phyloP scores from a whole-genome alignment of 2,888 invertebrate species.

The Cerastis leucographa region DNA sequence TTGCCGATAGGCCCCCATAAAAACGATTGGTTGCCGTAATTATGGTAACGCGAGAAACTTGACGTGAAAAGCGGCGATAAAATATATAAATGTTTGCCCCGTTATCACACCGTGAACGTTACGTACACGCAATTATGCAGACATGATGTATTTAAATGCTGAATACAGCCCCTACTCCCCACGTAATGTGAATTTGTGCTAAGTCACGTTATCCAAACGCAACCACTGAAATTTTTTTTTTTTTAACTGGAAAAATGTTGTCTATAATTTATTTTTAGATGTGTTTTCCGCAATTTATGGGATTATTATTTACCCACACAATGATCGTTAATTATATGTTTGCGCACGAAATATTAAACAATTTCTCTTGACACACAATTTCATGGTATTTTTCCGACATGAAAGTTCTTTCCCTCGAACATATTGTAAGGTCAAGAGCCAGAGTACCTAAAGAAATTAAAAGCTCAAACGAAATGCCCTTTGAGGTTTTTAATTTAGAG shows the following conservation, averaged over 20 bases:
- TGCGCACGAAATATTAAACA: constrained; percentile 28
- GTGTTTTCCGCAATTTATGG: constrained; percentile 42
- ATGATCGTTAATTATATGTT: constrained; percentile 45
- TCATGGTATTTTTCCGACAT: constrained; percentile 29
- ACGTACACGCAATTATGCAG: constrained; percentile 63
- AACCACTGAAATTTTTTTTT: constrained; percentile 43
- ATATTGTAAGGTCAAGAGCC: constrained; percentile 36
- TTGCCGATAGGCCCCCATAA: constrained; percentile 44
- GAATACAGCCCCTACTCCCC: constrained; percentile 38
- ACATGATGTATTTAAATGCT: constrained; percentile 64
- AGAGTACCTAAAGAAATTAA: constrained; percentile 50
- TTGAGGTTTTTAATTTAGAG: constrained; percentile 53
- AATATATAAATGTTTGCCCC: constrained; percentile 59
- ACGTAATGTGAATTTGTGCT: constrained; percentile 55
- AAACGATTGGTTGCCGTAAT: constrained; percentile 53
- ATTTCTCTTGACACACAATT: constrained; percentile 32
- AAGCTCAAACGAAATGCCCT: constrained; percentile 40
- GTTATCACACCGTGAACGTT: constrained; percentile 55
- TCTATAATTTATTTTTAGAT: constrained; percentile 28
- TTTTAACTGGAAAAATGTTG: constrained; percentile 33
- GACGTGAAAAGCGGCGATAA: constrained; percentile 56
- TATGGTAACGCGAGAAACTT: constrained; percentile 54
- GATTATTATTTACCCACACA: constrained; percentile 32
- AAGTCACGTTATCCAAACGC: constrained; percentile 54
- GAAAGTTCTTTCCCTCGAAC: constrained; percentile 28